A percentile compares a stretch with the other conserved stretches of the same genome.
phyloP scores from a whole-genome alignment of 2,888 invertebrate species.

The Antheraea yamamai region DNA sequence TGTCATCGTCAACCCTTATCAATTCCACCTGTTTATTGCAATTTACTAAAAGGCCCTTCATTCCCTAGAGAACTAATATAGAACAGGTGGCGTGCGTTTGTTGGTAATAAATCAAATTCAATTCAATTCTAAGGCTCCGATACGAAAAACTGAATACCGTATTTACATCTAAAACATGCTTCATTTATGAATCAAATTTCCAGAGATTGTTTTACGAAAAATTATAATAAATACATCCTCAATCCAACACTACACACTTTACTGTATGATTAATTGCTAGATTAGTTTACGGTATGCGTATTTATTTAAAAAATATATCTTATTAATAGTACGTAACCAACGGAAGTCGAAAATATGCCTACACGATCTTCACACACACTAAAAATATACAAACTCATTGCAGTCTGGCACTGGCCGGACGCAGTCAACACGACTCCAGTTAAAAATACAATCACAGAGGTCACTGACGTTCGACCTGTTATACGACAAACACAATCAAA shows the following conservation, averaged over 20 bases:
- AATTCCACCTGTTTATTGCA: slow-evolving; percentile 29
- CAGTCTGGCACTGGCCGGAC: slow-evolving; percentile 62
- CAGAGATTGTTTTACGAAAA: background rate
- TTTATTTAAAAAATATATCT: background rate
- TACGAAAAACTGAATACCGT: background rate
- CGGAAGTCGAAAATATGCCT: background rate
- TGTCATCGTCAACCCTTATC: slow-evolving; percentile 20
- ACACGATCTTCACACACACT: slow-evolving; percentile 36
- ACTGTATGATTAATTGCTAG: background rate
- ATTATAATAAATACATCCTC: background rate
- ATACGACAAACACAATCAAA: slow-evolving; percentile 50
- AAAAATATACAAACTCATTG: slow-evolving; percentile 63
- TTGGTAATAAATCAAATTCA: slow-evolving; percentile 39
- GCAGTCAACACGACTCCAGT: slow-evolving; percentile 42
- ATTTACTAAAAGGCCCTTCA: slow-evolving; percentile 36
- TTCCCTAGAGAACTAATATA: slow-evolving; percentile 22
- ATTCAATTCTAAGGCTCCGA: background rate
- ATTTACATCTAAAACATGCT: background rate
- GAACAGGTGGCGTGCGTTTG: slow-evolving; percentile 36
- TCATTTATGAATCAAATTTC: background rate
- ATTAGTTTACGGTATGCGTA: background rate
- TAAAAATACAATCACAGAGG: slow-evolving; percentile 68
- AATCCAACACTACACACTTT: background rate
- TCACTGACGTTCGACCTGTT: slow-evolving; percentile 70
- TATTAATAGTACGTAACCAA: background rate